Evolutionary conservation across 2,888 invertebrate genomes (phyloP).

Genomic region (Parasteatoda lunata): DNA sequence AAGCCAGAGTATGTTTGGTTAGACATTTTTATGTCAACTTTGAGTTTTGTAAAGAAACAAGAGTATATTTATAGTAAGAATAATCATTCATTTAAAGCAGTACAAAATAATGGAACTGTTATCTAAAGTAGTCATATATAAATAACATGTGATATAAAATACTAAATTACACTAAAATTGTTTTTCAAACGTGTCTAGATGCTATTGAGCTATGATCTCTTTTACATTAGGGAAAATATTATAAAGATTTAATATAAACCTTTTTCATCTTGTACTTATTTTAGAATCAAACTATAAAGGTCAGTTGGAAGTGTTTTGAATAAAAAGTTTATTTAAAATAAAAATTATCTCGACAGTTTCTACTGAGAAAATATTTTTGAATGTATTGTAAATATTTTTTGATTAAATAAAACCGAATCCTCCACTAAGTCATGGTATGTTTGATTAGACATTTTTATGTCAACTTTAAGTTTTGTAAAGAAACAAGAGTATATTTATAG

Average conservation of each 20-base stretch:
- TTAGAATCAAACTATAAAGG: no score
- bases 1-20: conserved; percentile 13
- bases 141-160: no score
- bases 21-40: conserved; percentile 31
- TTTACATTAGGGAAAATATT: no score
- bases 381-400: conserved; percentile 33
- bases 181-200: no score
- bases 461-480: conserved; percentile 18
- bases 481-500: conserved; percentile 13
- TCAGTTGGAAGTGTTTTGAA: no score
- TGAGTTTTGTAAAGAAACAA: conserved; percentile 3
- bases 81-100: background rate
- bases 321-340: conserved; percentile 9
- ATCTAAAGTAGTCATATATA: no score
- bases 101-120: no score
- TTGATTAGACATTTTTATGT: conserved; percentile 23
- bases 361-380: conserved; percentile 27
- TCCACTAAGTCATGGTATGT: conserved; percentile 13
- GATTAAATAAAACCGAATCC: conserved; percentile 28
- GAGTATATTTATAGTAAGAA: conserved; percentile 7
- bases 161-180: no score
- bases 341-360: conserved; percentile 10
- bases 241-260: no score
- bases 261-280: no score
- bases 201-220: no score